Evolutionary conservation across 1,140 invertebrate species (phyloP).

Genomic region (Aphidius gifuensis): DNA sequence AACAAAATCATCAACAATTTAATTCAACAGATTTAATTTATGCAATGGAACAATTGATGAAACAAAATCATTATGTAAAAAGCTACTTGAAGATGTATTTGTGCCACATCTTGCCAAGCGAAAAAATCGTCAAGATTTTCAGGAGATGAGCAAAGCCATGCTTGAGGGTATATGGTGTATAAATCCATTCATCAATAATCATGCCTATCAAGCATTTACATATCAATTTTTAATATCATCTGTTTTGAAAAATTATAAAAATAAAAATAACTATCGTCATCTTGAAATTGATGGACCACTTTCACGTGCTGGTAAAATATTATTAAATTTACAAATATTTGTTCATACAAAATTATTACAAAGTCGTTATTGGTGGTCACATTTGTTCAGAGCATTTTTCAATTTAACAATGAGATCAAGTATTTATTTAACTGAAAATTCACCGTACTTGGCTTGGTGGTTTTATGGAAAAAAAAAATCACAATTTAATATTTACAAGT

Average conservation of each 20-base stretch:
- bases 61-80: constrained; percentile 43
- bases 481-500: constrained; percentile 42
- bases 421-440: constrained; percentile 44
- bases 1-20: background rate
- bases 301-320: constrained; percentile 42
- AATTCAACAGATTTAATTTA: constrained; percentile 53
- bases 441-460: constrained; percentile 46
- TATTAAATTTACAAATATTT: constrained; percentile 50
- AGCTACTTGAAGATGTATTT: constrained; percentile 47
- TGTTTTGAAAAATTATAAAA: constrained; percentile 36
- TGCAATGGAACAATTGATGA: constrained; percentile 46
- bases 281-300: constrained; percentile 37
- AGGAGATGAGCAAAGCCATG: constrained; percentile 43
- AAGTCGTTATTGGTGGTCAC: constrained; percentile 43
- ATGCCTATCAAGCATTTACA: constrained; percentile 50
- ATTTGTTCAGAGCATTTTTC: constrained; percentile 45
- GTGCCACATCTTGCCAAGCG: constrained; percentile 37
- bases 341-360: constrained; percentile 48
- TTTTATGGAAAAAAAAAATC: constrained; percentile 40
- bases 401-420: constrained; percentile 50
- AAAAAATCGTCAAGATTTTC: constrained; percentile 32
- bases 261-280: constrained; percentile 37
- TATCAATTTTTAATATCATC: constrained; percentile 36
- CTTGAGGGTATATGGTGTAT: constrained; percentile 50
- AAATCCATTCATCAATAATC: constrained; percentile 45